phyloP scores from a whole-genome alignment of 2,113 vertebrate genomes.

The Catharus minimus region DNA sequence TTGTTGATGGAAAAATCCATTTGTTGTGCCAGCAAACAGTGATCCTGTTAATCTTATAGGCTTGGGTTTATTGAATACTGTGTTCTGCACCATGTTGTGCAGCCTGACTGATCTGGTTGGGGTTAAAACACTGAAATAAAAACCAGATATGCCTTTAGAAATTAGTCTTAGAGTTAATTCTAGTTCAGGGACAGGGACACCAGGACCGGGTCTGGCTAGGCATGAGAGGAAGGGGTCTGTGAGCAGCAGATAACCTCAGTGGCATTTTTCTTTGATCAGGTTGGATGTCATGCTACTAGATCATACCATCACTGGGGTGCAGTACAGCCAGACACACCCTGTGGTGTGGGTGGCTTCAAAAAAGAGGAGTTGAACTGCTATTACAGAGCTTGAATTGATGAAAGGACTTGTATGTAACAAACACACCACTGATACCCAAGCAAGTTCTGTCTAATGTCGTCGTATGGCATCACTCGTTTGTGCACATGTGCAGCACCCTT shows the following conservation, averaged over 20 bases:
- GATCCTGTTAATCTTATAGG: neutral
- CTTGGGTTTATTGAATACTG: neutral
- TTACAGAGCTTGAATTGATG: neutral
- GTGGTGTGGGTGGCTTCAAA: neutral
- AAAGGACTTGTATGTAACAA: neutral
- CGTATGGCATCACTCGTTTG: neutral
- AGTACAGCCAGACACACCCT: neutral
- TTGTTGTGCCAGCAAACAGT: neutral
- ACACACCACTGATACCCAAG: neutral
- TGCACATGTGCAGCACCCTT: accelerated
- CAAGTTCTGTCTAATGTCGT: neutral
- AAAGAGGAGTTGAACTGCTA: neutral
- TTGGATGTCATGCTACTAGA: neutral
- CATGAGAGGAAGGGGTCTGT: neutral
- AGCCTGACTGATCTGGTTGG: neutral
- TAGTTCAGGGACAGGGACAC: neutral
- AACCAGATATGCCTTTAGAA: neutral
- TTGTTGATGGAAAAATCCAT: neutral
- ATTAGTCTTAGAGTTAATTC: neutral
- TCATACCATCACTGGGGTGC: neutral
- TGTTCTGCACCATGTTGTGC: neutral
- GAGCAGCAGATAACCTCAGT: neutral
- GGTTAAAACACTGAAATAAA: neutral
- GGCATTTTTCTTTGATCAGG: neutral
- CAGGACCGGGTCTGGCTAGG: neutral